phyloP scores from a whole-genome alignment of 2,888 invertebrate species.

The Pharmacophagus antenor region DNA sequence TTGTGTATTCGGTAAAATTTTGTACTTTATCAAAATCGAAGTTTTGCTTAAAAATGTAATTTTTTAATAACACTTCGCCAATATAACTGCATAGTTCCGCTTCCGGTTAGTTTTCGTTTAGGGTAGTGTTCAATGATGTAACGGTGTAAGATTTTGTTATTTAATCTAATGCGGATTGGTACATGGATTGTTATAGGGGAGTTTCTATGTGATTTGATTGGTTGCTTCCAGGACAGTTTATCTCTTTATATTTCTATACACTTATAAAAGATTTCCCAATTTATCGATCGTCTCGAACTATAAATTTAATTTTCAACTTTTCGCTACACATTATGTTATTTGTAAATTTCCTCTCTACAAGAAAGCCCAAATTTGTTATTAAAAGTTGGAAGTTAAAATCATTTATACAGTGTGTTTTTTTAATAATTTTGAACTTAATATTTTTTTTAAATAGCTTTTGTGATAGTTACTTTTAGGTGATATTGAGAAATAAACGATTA shows the following conservation, averaged over 20 bases:
- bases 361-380: too few relatives aligned
- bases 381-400: too few relatives aligned
- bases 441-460: conserved; percentile 57
- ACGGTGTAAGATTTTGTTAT: conserved; percentile 74
- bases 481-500: conserved; percentile 9
- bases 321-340: too few relatives aligned
- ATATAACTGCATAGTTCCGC: conserved; percentile 59
- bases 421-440: conserved; percentile 23
- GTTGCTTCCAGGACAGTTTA: not conserved
- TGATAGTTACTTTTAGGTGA: conserved; percentile 54
- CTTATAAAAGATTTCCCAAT: too few relatives aligned
- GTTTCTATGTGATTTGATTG: not conserved
- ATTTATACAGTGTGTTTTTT: too few relatives aligned
- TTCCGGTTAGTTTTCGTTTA: conserved; percentile 72
- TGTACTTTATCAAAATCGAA: conserved; percentile 22
- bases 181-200: conserved; percentile 62
- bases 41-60: conserved; percentile 25
- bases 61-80: conserved; percentile 52
- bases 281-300: too few relatives aligned
- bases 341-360: too few relatives aligned
- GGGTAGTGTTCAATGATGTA: conserved; percentile 54
- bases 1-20: conserved; percentile 26
- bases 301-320: too few relatives aligned
- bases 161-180: conserved; percentile 74
- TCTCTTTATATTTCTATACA: not conserved